Base-by-base conservation (phyloP, 2,113 vertebrate genomes). In the Leucoraja erinaceus region DNA sequence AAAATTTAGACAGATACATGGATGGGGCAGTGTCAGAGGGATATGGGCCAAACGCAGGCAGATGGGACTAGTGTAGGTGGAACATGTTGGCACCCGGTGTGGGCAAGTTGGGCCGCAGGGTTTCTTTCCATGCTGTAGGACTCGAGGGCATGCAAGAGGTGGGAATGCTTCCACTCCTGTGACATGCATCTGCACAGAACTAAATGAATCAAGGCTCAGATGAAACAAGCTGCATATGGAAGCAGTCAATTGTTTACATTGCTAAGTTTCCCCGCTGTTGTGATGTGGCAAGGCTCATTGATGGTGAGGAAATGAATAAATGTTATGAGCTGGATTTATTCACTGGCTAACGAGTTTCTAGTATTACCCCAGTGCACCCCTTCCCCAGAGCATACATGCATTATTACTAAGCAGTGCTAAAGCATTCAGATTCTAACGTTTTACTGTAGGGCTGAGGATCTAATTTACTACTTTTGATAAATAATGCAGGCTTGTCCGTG, bases 301-400 rank as follows among this genome's bases (percentile, higher is more conserved):
- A 91, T 74, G 90, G 66, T 74, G 90, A 72, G 68, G n/a, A 91
- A 68, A 66, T 72, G 9, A 74, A 14, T 66, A 91, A 91, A 74
- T 91, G 25, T 25, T 11, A 88, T 31, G 59, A 91, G 33, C 22
- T 91, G 33, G 20, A 54, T 74, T 91, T 68, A 91, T 72, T 91
- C 90, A 31, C 90, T 38, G 68, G 83, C n/a, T 14, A 72, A 68
- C 68, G 47, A 91, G 38, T 72, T 54, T 91, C 68, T 72, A 91
- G 68, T 38, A 90, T 90, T 38, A 90, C 88, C 88, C 88, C 88
- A 74, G 20, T 70, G 90, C 66, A 91, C 5, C 22, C 90, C 33
- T 68, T 70, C 56, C 83, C 83, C 63, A 70, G 31, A 33, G 38
- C 31, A 90, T 16, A 11, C 88, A 91, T 91, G 90, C 90, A 72